Base-by-base conservation (phyloP, 64 coral and sea anemone species). In the Dendronephthya gigantea region DNA sequence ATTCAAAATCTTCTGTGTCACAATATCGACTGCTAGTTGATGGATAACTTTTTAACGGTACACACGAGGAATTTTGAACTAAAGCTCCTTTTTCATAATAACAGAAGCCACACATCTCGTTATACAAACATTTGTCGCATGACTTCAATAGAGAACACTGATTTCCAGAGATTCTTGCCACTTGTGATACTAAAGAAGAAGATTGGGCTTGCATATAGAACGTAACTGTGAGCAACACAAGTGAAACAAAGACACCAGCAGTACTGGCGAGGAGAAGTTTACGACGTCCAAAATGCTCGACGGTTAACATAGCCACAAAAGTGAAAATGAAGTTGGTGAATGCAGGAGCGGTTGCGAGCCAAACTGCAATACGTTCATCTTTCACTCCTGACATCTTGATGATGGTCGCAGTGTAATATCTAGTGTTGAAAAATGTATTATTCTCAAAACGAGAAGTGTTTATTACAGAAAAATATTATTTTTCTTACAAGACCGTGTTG, bases 391-490 rank as follows among this genome's bases (percentile, higher is more conserved):
- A 90, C 95, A 98, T 98, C 28, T 86, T 87, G 34, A 98, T 93
- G 7, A 98, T 98, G 16, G 95, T 98, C 13, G 95, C 92, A 87
- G 89, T 93, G 85, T 98, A 98, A 74, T 93, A 98, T 91, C 95
- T 98, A n/a, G n/a, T n/a, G n/a, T n/a, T n/a, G n/a, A n/a, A n/a
- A n/a, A n/a, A n/a, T n/a, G n/a, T n/a, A n/a, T n/a, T n/a, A n/a
- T n/a, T n/a, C n/a, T n/a, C n/a, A n/a, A 56, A 79, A 79, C 1
- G 13, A 19, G 10, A 85, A 38, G 2, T 12, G 10, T 9, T 33
- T 68, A 0, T 40, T 40, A 25, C 40, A 13, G 34, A 7, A 15
- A 55, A 83, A 76, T 39, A 45, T 45, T n/a, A n/a, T n/a, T n/a
- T 48, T 39, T 88, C 92, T 98, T 91, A 98, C 95, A 98, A 93